Evolutionary conservation across 2,797 vertebrate species (phyloP), one percentile per base, ranked within the genome.

Genomic region (Lindbergichthys nudifrons): DNA sequence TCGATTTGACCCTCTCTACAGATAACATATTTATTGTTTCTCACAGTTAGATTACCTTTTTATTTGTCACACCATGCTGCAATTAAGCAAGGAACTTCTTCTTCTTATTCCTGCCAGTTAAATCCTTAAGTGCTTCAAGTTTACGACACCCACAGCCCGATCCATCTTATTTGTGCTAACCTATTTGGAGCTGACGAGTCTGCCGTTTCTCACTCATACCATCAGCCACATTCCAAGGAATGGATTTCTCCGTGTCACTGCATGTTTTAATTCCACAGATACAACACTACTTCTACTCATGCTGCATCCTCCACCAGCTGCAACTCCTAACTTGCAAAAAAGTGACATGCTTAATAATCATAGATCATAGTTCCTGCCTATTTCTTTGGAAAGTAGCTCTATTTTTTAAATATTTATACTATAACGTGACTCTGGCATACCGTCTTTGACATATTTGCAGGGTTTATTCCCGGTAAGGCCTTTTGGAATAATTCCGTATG

Each of bases 211-310:
- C 75, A 70, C 81, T 84, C 87, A 84, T 82, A 21, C 73, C 89
- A 89, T 87, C 74, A 61, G 36, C 73, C 84, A 79, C 84, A 65
- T 43, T 69, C 36, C 19, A 78, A 73, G 62, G 69, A 61, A 42
- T 36, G 6, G 41, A 62, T 53, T 83, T 81, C 7, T 85, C 52
- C 84, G 57, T 86, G 75, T 79, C 69, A 52, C 78, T 82, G 89
- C 89, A 90, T 86, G 87, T 75, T 82, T 85, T 77, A 61, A 39
- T 62, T 73, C 52, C 67, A 77, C 66, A 83, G 69, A 82, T 54
- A 71, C 58, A 74, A 71, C 58, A 74, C 73, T 15, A 69, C 72
- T 59, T 78, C 52, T 68, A 73, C 83, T 83, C 80, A 84, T 67
- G 58, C 83, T 80, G 82, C 74, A 86, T 81, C 78, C 53, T 75